phyloP scores from a whole-genome alignment of 2,888 invertebrate species.

The Oscheius sp. region DNA sequence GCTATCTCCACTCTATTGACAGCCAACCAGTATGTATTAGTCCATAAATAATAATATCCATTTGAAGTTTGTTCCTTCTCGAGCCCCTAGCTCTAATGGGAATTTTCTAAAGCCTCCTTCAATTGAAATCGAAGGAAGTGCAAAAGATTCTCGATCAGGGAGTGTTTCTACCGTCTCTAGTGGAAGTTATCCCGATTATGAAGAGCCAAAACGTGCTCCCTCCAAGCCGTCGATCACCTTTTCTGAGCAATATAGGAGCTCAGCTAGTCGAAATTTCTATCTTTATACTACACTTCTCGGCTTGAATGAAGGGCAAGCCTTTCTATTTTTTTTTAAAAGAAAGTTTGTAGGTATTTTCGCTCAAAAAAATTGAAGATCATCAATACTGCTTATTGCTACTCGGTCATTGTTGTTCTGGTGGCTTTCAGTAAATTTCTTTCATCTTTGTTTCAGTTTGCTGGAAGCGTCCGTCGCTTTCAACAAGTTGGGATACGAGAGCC shows the following conservation, averaged over 20 bases:
- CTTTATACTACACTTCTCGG: not conserved
- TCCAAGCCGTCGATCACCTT: not conserved
- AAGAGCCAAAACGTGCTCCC: not conserved
- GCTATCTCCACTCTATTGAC: constrained; percentile 10
- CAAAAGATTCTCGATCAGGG: not conserved
- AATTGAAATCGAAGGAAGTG: not conserved
- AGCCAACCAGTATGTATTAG: not conserved
- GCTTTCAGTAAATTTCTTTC: not conserved
- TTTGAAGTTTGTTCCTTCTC: not conserved
- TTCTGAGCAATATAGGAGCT: not conserved
- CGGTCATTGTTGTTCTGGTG: not conserved
- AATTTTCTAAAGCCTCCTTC: constrained; percentile 11
- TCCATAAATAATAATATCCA: too few species aligned
- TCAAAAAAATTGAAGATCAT: not conserved
- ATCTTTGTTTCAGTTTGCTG: constrained; percentile 12
- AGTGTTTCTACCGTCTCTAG: not conserved
- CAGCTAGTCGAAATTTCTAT: not conserved
- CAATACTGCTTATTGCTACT: not conserved
- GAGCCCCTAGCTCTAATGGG: not conserved
- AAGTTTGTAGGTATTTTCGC: not conserved
- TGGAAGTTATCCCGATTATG: not conserved
- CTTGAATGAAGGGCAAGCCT: not conserved
- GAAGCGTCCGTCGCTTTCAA: constrained; percentile 6
- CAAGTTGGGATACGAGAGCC: constrained; percentile 6
- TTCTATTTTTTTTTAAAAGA: too few species aligned